Evolutionary conservation across 1,140 invertebrate genomes (phyloP).

Genomic region (Ctenoplectra terminalis): DNA sequence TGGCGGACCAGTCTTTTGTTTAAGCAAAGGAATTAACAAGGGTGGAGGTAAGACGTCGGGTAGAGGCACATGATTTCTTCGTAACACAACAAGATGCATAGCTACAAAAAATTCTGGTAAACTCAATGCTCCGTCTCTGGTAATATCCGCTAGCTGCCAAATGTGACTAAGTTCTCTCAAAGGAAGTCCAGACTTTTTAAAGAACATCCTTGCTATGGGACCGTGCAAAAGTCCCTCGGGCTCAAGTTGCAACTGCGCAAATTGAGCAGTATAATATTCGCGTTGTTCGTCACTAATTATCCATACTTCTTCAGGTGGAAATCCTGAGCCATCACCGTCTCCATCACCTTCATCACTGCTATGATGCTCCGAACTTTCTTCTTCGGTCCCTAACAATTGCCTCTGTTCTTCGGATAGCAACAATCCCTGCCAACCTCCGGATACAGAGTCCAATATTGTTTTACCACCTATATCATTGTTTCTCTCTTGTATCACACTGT

Average conservation of each 20-base stretch:
- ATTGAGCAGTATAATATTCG: constrained; percentile 96
- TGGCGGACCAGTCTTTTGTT: constrained; percentile 64
- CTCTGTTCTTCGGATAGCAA: constrained; percentile 91
- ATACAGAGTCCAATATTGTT: constrained; percentile 79
- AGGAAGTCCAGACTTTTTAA: constrained; percentile 97
- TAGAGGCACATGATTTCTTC: constrained; percentile 91
- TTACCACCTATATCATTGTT: constrained; percentile 85
- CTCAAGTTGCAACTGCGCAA: constrained; percentile 93
- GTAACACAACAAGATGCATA: constrained; percentile 97
- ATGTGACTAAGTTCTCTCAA: constrained; percentile 96
- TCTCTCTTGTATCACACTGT: constrained; percentile 90
- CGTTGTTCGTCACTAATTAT: constrained; percentile 94
- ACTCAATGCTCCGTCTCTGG: constrained; percentile 96
- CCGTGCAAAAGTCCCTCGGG: constrained; percentile 91
- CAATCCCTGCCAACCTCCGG: constrained; percentile 85
- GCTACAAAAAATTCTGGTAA: constrained; percentile 97
- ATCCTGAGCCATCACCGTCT: constrained; percentile 84
- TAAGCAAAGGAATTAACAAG: constrained; percentile 85
- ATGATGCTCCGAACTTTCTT: constrained; percentile 93
- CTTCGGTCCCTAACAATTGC: constrained; percentile 92
- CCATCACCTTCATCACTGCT: constrained; percentile 88
- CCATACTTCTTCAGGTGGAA: constrained; percentile 87
- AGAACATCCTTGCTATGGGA: constrained; percentile 94
- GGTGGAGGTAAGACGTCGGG: constrained; percentile 91
- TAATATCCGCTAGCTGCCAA: constrained; percentile 97